These are phyloP conservation scores for Butorides virescens DNA, from an alignment of 2,113 vertebrate genomes.

Conservation along the genomic window DNA sequence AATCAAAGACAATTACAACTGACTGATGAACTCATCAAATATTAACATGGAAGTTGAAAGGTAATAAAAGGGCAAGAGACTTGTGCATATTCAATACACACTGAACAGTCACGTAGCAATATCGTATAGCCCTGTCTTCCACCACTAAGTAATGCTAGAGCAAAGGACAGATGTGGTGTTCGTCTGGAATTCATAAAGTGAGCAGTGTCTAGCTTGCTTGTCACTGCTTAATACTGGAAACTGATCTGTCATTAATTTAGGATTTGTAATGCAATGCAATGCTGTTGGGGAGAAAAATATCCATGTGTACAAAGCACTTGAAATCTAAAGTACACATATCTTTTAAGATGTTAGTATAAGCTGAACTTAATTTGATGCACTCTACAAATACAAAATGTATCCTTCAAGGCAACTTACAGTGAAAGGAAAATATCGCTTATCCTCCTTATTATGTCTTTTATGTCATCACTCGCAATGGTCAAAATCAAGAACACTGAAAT, in stretches of 20 bases:
- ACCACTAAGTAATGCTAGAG: constrained; percentile 51
- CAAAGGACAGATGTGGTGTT: neutral
- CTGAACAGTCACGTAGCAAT: neutral
- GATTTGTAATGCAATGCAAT: neutral
- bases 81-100: constrained; percentile 54
- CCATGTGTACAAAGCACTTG: neutral
- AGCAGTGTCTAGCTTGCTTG: neutral
- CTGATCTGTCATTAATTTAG: neutral
- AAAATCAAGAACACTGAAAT: neutral
- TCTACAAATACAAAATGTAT: neutral
- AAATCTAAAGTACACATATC: neutral
- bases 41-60: constrained; percentile 70
- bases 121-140: constrained; percentile 53
- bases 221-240: constrained; percentile 6
- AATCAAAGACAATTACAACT: constrained; percentile 72
- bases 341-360: neutral
- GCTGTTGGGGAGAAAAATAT: neutral
- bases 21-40: constrained; percentile 66
- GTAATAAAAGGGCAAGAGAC: constrained; percentile 64
- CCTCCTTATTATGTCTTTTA: neutral
- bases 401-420: neutral
- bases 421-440: neutral
- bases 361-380: neutral
- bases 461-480: neutral
- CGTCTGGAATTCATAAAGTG: constrained; percentile 14